Conservation (phyloP, 2,888 invertebrate genomes). For the Andricus curvator region DNA sequence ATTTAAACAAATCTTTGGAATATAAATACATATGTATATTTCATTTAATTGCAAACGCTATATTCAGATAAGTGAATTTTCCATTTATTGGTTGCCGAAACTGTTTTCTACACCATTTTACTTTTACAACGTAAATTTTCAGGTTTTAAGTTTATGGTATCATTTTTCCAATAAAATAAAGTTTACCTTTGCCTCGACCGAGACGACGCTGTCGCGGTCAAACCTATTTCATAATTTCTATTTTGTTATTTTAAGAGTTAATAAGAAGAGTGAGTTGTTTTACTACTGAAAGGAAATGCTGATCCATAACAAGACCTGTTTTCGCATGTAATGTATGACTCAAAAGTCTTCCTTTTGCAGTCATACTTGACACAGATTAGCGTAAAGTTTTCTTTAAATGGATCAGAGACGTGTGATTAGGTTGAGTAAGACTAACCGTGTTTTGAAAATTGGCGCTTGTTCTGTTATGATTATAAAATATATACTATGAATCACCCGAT, state of each 20-base stretch:
- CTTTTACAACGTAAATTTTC: no score
- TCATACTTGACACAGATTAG: slow-evolving; percentile 33
- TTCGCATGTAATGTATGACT: slow-evolving; percentile 18
- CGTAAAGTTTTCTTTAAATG: slow-evolving; percentile 21
- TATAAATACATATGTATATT: no score
- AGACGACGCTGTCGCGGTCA: no score
- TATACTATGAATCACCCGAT: not conserved
- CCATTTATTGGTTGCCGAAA: no score
- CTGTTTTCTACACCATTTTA: no score
- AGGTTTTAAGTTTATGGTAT: no score
- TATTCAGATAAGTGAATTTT: no score
- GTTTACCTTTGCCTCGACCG: no score
- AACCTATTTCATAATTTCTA: not conserved
- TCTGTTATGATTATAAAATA: slow-evolving; percentile 30
- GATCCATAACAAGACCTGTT: slow-evolving; percentile 8
- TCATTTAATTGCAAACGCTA: no score
- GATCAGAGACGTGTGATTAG: slow-evolving; percentile 28
- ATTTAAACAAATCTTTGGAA: no score
- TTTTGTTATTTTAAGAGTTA: not conserved
- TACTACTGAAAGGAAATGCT: slow-evolving; percentile 7
- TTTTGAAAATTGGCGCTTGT: slow-evolving; percentile 27
- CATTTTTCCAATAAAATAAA: no score
- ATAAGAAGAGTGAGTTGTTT: not conserved
- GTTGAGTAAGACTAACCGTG: slow-evolving; percentile 30
- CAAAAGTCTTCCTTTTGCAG: slow-evolving; percentile 36